Conservation (phyloP, 2,797 vertebrate species). For the Saguinus oedipus region DNA sequence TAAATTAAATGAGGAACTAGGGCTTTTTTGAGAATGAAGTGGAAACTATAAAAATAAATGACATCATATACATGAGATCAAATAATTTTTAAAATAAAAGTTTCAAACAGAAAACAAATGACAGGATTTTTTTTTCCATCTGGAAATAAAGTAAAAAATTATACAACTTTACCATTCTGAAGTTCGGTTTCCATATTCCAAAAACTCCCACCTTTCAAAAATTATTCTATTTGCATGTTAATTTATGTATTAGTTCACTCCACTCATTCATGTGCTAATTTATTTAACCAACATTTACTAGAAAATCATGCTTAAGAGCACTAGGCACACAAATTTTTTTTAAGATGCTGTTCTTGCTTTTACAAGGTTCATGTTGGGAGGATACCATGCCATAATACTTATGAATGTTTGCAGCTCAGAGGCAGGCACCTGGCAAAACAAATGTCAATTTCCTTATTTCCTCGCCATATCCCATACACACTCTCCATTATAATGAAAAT, state of each 20-base stretch:
- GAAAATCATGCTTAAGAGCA: background rate
- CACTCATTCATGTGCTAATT: background rate
- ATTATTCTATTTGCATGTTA: background rate
- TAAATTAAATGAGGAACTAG: constrained; percentile 14
- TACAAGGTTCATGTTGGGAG: background rate
- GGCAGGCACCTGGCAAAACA: background rate
- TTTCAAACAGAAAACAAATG: background rate
- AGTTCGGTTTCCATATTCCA: background rate
- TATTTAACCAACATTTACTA: background rate
- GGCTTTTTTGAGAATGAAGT: background rate
- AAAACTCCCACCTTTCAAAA: background rate
- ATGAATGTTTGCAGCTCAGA: background rate
- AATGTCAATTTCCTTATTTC: background rate
- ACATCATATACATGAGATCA: constrained; percentile 15
- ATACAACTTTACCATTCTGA: background rate
- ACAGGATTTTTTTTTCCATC: background rate
- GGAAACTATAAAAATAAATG: constrained; percentile 48
- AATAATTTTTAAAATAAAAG: constrained; percentile 31
- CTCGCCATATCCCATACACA: too few species aligned
- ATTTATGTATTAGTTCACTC: background rate
- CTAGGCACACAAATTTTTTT: background rate
- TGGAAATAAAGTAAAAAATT: background rate
- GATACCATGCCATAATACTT: background rate
- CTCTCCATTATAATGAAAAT: background rate
- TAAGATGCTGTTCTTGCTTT: background rate